phyloP scores from a whole-genome alignment of 2,113 vertebrate species.

The Sterna hirundo region DNA sequence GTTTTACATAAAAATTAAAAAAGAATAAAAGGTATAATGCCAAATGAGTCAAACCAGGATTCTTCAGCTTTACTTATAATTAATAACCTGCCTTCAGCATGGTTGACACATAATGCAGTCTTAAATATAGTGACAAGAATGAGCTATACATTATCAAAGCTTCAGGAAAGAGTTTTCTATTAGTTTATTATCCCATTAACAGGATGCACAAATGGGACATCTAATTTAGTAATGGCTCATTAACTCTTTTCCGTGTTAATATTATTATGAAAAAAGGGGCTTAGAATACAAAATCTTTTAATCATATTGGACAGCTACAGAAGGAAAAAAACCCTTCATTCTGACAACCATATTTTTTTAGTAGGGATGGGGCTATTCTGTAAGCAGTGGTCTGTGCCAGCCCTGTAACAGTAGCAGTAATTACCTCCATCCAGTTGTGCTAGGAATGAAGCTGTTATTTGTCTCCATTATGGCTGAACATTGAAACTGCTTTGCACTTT shows the following conservation, averaged over 20 bases:
- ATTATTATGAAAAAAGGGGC: background rate
- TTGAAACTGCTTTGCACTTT: constrained; percentile 74
- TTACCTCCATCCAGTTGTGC: constrained; percentile 73
- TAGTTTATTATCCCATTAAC: background rate
- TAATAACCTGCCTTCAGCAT: background rate
- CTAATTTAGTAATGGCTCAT: background rate
- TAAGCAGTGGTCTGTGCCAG: constrained; percentile 65
- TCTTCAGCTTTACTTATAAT: background rate
- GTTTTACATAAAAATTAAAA: background rate
- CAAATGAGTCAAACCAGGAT: background rate
- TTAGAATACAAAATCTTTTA: constrained; percentile 21
- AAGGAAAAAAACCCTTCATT: background rate
- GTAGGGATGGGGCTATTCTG: constrained; percentile 22
- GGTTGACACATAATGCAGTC: background rate
- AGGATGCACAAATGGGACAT: background rate
- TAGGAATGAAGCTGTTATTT: constrained; percentile 71
- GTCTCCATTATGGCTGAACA: constrained; percentile 73
- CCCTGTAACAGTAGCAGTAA: constrained; percentile 72
- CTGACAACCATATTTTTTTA: background rate
- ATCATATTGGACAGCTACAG: background rate
- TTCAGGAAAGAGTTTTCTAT: background rate
- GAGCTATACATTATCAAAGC: background rate
- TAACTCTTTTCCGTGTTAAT: constrained; percentile 26
- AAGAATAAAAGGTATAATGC: background rate
- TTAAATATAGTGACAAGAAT: background rate